Base-by-base conservation (phyloP, 2,888 invertebrate species). In the Cetonia aurata region DNA sequence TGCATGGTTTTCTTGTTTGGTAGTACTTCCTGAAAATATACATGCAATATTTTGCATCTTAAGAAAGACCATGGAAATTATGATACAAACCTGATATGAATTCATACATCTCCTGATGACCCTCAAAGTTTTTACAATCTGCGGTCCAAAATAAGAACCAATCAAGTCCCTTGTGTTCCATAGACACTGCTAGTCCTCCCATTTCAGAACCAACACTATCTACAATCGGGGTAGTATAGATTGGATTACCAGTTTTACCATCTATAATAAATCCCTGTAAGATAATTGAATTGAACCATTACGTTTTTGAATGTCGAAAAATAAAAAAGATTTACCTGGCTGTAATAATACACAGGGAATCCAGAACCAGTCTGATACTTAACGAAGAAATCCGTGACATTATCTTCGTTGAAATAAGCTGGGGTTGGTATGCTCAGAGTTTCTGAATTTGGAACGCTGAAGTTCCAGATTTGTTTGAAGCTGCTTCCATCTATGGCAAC, bases 131-230 rank as follows among this genome's bases (percentile, higher is more conserved):
- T 83, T 87, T 80, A 77, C 92, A 92, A 77, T 93, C 91, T 0
- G 91, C 88, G 41, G 90, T 89, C 94, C 94, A 95, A 80, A 91
- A 92, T 0, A 94, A 82, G 79, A 92, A 94, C 81, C 93, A 88
- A 81, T 95, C 94, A 76, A 92, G 92, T 0, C 93, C 93, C 74
- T 86, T 86, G 8, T 86, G 87, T 75, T 89, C 87, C 71, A 89
- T 86, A 13, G 88, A 87, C 53, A 91, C 77, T 0, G 89, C 86
- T 31, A 90, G 80, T 10, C 88, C 89, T 17, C 88, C 88, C 80
- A 88, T 86, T 81, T 89, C 90, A 0, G 89, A 87, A 13, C 89
- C 89, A 44, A 90, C 84, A 15, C 87, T 88, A 75, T 90, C 90
- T 74, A 86, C 83, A 19, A 91, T 85, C 1, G 89, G 87, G 69